phyloP scores from a whole-genome alignment of 2,113 vertebrate genomes.

The Petromus typicus region DNA sequence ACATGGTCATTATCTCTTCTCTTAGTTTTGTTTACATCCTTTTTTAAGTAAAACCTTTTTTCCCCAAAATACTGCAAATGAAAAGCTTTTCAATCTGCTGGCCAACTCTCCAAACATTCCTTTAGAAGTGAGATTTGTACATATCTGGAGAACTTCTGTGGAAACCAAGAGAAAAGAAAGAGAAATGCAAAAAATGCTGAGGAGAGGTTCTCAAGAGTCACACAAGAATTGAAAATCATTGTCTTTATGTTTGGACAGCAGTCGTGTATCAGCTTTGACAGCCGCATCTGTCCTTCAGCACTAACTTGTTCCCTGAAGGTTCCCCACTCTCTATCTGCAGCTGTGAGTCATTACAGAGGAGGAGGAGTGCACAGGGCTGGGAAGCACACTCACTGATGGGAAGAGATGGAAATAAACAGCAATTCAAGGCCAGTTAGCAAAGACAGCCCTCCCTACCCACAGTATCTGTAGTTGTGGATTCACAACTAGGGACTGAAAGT shows the following conservation, averaged over 20 bases:
- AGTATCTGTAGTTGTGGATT: too few relatives aligned
- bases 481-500: background rate
- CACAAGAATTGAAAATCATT: too few relatives aligned
- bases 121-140: background rate
- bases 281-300: background rate
- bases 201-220: background rate
- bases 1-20: background rate
- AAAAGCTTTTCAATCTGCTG: conserved; percentile 10
- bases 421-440: background rate
- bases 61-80: background rate
- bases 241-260: background rate
- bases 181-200: background rate
- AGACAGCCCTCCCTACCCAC: background rate
- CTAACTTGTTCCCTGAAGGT: background rate
- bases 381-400: background rate
- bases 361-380: background rate
- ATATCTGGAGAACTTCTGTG: background rate
- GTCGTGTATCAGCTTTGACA: background rate
- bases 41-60: conserved; percentile 17
- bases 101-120: background rate
- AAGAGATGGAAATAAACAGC: background rate
- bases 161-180: background rate
- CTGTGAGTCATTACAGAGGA: background rate
- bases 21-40: background rate
- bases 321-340: background rate